Evolutionary conservation across 2,797 vertebrate genomes (phyloP).

Genomic region (Leucoraja ocellata): DNA sequence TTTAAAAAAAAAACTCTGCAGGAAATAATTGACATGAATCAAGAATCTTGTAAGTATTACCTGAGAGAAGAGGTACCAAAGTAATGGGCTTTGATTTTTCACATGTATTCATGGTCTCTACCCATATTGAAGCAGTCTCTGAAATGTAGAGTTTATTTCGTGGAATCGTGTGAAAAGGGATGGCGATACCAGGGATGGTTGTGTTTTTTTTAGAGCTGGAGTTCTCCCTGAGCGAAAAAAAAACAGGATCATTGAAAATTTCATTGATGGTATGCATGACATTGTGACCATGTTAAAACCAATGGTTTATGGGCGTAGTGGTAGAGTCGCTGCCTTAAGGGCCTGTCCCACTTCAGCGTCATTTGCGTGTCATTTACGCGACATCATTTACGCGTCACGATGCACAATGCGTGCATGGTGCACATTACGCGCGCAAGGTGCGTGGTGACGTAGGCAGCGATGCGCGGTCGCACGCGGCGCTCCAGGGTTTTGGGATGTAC

Average conservation of each 20-base stretch:
- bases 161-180: neutral
- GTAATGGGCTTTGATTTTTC: neutral
- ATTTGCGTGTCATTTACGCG: too few relatives aligned
- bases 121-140: neutral
- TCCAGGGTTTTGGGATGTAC: too few relatives aligned
- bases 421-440: too few relatives aligned
- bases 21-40: neutral
- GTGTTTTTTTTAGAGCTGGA: fast-evolving
- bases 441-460: too few relatives aligned
- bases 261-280: neutral
- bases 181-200: neutral
- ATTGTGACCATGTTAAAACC: neutral
- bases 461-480: too few relatives aligned
- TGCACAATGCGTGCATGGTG: too few relatives aligned
- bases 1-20: neutral
- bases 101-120: neutral
- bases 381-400: too few relatives aligned
- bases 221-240: neutral
- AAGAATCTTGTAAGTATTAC: conserved; percentile 2
- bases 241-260: neutral
- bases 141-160: conserved; percentile 5
- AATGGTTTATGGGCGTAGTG: too few relatives aligned
- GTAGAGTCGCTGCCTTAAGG: too few relatives aligned
- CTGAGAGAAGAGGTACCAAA: neutral
- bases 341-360: too few relatives aligned